These are phyloP conservation scores for Synanthedon andrenaeformis DNA, from an alignment of 2,888 invertebrate genomes.

Conservation along the genomic window DNA sequence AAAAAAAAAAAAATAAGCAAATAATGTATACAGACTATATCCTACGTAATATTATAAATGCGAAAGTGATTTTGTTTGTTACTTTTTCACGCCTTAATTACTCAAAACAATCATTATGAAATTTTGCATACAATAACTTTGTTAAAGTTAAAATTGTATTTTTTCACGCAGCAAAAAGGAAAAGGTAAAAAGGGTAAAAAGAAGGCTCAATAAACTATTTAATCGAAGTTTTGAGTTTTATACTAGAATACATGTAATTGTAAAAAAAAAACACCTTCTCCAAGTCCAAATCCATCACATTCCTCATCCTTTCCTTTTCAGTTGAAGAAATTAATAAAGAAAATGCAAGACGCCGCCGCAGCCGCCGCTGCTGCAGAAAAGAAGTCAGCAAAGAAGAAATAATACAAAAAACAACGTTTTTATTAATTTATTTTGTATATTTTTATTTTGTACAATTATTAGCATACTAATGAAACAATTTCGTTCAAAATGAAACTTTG, in stretches of 20 bases:
- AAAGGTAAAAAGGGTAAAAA: slow-evolving; percentile 59
- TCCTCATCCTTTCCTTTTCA: slow-evolving; percentile 14
- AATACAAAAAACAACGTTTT: background rate
- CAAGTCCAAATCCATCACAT: background rate
- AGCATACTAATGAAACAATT: background rate
- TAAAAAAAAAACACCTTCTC: too few species aligned
- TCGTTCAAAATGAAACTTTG: background rate
- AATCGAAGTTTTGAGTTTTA: too few species aligned
- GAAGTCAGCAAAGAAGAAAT: slow-evolving; percentile 1
- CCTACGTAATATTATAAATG: too few species aligned
- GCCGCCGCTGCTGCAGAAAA: slow-evolving; percentile 1
- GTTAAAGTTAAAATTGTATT: background rate
- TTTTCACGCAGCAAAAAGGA: slow-evolving; percentile 45
- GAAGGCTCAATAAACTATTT: slow-evolving; percentile 28
- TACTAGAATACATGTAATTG: too few species aligned
- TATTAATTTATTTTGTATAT: background rate
- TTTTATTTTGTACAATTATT: background rate
- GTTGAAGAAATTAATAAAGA: slow-evolving; percentile 42
- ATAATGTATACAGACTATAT: too few species aligned
- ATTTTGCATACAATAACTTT: too few species aligned
- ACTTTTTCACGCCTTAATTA: too few species aligned
- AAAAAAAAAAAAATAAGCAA: too few species aligned
- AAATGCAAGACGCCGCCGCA: slow-evolving; percentile 26
- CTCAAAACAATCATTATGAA: too few species aligned
- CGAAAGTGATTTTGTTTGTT: too few species aligned